These are phyloP conservation scores for Paradisaea rubra DNA, from an alignment of 2,113 vertebrate genomes.

Conservation along the genomic window DNA sequence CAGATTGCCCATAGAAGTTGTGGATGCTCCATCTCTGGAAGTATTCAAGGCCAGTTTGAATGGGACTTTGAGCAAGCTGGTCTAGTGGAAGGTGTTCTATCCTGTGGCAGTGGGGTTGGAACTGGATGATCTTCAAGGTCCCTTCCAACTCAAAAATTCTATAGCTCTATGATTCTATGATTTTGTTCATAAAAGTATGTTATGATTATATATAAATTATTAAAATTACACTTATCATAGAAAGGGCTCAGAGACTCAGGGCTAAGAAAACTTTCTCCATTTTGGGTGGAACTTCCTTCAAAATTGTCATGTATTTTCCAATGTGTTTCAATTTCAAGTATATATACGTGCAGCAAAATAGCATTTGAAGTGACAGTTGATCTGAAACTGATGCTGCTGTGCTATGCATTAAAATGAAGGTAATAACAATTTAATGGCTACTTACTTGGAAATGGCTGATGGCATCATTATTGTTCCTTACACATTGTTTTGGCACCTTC, in stretches of 20 bases:
- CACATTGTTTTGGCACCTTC: neutral
- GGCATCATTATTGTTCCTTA: neutral
- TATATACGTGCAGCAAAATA: neutral
- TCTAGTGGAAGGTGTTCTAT: neutral
- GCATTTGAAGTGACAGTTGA: neutral
- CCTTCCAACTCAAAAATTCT: neutral
- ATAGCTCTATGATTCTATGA: neutral
- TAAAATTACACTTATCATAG: neutral
- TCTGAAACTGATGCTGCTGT: neutral
- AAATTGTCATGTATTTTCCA: neutral
- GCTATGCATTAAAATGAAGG: neutral
- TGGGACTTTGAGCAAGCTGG: neutral
- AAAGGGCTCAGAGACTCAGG: neutral
- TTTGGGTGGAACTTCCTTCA: neutral
- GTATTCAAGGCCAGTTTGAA: neutral
- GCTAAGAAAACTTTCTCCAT: neutral
- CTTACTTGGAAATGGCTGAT: neutral
- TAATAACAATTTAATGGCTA: neutral
- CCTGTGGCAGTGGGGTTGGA: neutral
- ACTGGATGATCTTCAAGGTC: neutral
- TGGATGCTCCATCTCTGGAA: neutral
- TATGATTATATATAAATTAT: neutral
- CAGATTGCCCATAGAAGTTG: neutral
- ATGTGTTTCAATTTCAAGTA: neutral
- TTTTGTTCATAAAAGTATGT: neutral